Evolutionary conservation across 2,113 vertebrate genomes (phyloP), one percentile per base, ranked within the genome.

Genomic region (Dinomys branickii): DNA sequence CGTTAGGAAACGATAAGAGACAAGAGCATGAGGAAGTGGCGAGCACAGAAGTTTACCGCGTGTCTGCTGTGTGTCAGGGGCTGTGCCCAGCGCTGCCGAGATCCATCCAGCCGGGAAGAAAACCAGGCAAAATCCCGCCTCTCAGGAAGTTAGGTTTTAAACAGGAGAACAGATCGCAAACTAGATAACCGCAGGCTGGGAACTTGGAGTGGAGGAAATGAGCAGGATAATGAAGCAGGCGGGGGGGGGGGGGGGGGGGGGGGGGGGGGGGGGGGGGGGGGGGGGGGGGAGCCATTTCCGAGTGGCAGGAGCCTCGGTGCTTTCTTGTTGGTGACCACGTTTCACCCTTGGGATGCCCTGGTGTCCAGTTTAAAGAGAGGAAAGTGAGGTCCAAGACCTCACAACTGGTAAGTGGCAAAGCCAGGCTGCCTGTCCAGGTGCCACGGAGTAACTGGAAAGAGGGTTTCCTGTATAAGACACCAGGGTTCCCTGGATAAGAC

Each of bases 121-220:
- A 65, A 44, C 28, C 63, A 47, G 78, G 44, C 69, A 28, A 7
- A 35, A 63, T 65, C 69, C 28, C 69, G 50, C 78, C 67, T 47
- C 69, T 73, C 8, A 24, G 93, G 78, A 91, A 91, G 83, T 63
- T 65, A 26, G 47, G 50, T 77, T 41, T 77, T 20, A 59, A 92
- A 78, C 78, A 77, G 47, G 33, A 47, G 35, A 88, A 19, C 22
- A 47, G n/a, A n/a, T 28, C 47, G 7, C 33, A 82, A 80, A 65
- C 28, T n/a, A 90, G 94, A 35, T 86, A n/a, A 54, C 8, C 3
- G 9, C 33, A 33, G 82, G 24, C 38, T 54, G 30, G 24, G 30
- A 16, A 4, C 30, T 63, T 26, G 26, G 11, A 3, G 10, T 1
- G 44, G 83, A 82, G 71, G 80, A 91, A 71, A 94, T 5, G 17